phyloP scores from a whole-genome alignment of 2,113 vertebrate genomes.

The Chlorodrepanis virens region DNA sequence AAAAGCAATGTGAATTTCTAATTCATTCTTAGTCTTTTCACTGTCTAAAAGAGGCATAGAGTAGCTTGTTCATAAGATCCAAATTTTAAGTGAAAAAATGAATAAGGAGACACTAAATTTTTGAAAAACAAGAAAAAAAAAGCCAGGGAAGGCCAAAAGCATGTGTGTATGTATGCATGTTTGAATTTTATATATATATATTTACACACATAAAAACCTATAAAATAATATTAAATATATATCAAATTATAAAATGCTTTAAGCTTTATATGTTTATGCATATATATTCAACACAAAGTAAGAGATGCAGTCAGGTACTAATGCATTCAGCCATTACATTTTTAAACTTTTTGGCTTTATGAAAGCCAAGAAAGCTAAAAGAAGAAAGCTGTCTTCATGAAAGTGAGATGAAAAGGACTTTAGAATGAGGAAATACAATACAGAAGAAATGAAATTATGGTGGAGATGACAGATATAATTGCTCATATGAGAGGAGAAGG shows the following conservation, averaged over 20 bases:
- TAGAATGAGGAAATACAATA: neutral
- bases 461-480: neutral
- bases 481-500: neutral
- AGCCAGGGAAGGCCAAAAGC: neutral
- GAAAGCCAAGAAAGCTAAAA: neutral
- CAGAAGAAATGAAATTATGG: neutral
- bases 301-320: neutral
- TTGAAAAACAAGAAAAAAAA: neutral
- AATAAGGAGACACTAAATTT: neutral
- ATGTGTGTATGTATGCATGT: rapidly evolving
- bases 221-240: neutral
- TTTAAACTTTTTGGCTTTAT: neutral
- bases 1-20: neutral
- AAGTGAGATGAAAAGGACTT: neutral
- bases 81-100: neutral
- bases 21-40: neutral
- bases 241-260: neutral
- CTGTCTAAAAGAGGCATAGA: neutral
- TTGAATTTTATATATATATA: too few species aligned
- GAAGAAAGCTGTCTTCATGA: neutral
- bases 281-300: neutral
- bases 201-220: rapidly evolving
- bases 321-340: neutral
- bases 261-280: neutral
- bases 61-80: neutral